Evolutionary conservation across 1,140 invertebrate genomes (phyloP).

Genomic region (Parasteatoda tepidariorum): DNA sequence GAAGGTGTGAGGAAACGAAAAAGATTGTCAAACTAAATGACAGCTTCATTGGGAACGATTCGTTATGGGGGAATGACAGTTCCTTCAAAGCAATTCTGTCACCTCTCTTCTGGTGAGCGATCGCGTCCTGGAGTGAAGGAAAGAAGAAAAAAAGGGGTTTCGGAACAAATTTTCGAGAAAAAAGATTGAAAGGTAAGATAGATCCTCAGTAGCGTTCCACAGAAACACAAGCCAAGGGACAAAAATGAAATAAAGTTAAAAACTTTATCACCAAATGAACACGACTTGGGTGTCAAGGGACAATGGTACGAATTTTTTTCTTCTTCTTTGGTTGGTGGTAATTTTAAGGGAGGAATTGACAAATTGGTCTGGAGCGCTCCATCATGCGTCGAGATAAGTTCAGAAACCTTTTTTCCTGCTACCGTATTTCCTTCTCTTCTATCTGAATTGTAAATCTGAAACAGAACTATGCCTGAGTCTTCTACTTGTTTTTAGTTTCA

Average conservation of each 20-base stretch:
- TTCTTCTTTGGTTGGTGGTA: neutral
- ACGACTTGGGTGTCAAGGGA: constrained; percentile 3
- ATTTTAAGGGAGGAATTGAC: neutral
- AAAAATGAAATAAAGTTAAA: neutral
- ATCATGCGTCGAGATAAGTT: neutral
- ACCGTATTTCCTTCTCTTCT: neutral
- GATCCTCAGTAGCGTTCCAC: neutral
- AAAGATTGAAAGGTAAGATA: neutral
- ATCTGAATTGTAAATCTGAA: neutral
- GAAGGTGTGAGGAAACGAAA: too few relatives aligned
- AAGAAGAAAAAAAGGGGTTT: neutral
- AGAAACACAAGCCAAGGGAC: neutral
- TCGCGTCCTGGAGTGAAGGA: neutral
- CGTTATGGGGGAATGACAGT: neutral
- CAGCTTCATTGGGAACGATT: neutral
- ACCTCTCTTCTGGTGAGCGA: neutral
- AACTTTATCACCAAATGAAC: neutral
- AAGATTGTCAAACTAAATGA: neutral
- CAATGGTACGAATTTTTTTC: neutral
- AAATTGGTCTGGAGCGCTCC: constrained; percentile 9
- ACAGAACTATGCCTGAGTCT: neutral
- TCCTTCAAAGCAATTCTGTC: neutral
- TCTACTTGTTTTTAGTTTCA: neutral
- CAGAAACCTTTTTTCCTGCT: neutral
- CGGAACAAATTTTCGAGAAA: neutral